These are phyloP conservation scores for Aphidoletes aphidimyza DNA, from an alignment of 2,888 invertebrate genomes.

Conservation along the genomic window DNA sequence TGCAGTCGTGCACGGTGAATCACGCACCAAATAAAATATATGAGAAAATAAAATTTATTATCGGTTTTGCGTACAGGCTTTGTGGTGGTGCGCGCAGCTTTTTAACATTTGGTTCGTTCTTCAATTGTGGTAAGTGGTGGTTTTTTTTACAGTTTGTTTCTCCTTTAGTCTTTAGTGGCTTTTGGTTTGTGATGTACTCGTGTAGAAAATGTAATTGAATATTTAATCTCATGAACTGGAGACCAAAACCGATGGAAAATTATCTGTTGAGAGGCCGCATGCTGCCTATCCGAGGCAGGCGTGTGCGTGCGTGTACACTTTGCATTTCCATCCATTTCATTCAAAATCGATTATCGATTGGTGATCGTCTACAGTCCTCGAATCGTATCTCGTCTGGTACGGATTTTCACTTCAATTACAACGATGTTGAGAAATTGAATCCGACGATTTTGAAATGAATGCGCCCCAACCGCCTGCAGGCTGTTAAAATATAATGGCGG, in stretches of 20 bases:
- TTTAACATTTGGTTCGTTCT: neutral
- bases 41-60: slow-evolving; percentile 31
- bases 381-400: neutral
- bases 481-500: slow-evolving; percentile 11
- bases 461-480: too few species aligned
- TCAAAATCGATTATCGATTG: slow-evolving; percentile 30
- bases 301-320: neutral
- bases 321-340: too few species aligned
- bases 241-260: neutral
- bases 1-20: neutral
- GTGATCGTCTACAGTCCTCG: neutral
- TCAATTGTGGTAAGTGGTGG: neutral
- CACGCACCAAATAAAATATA: slow-evolving; percentile 23
- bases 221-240: neutral
- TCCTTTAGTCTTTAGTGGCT: neutral
- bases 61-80: slow-evolving; percentile 26
- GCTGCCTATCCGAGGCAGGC: too few species aligned
- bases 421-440: neutral
- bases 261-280: neutral
- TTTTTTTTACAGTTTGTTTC: neutral
- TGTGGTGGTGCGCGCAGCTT: slow-evolving; percentile 36
- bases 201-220: slow-evolving; percentile 36
- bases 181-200: neutral
- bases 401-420: slow-evolving; percentile 31
- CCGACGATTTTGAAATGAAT: slow-evolving; percentile 6